Base-by-base conservation (phyloP, 2,888 invertebrate genomes). In the Synanthedon andrenaeformis region DNA sequence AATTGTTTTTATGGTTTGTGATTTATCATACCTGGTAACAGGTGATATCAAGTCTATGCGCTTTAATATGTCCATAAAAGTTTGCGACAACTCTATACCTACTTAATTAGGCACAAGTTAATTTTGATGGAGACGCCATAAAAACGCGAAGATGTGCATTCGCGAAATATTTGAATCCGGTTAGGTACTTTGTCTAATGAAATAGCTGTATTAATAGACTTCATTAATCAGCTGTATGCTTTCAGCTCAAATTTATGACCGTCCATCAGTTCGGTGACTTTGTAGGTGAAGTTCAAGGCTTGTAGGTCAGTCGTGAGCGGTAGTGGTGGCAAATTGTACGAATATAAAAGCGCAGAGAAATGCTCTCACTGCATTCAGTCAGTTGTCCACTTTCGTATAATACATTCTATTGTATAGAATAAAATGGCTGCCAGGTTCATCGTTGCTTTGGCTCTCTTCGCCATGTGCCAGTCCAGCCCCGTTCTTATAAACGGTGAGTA, bases 311-410 rank as follows among this genome's bases (percentile, higher is more conserved):
- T 61, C 65, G 28, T 50, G 67, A 58, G 66, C 59, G 58, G 70
- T 69, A 70, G 75, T 67, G 78, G 76, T 73, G 76, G 70, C 61
- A 58, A 57, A 57, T 60, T 61, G 12, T 59, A 58, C 58, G 72
- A 45, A 72, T 86, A 86, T 86, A 84, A 72, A 86, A 82, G 67
- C 77, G 67, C 70, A 74, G 82, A 82, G 86, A 86, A 86, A 86
- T 84, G 79, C 86, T 86, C 77, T 86, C 85, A 73, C 86, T 70
- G 65, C 76, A 85, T 82, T 76, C 83, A 85, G 70, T 83, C 74
- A 73, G 56, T 70, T 64, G 71, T 65, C 67, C 74, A 70, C 72
- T 70, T 66, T 74, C 69, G 59, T 62, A 65, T 61, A 54, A 63
- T 62, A 62, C 49, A 63, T 67, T 64, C 57, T 67, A 64, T 57